These are phyloP conservation scores for Podiceps cristatus DNA, from an alignment of 2,113 vertebrate species.

Conservation along the genomic window DNA sequence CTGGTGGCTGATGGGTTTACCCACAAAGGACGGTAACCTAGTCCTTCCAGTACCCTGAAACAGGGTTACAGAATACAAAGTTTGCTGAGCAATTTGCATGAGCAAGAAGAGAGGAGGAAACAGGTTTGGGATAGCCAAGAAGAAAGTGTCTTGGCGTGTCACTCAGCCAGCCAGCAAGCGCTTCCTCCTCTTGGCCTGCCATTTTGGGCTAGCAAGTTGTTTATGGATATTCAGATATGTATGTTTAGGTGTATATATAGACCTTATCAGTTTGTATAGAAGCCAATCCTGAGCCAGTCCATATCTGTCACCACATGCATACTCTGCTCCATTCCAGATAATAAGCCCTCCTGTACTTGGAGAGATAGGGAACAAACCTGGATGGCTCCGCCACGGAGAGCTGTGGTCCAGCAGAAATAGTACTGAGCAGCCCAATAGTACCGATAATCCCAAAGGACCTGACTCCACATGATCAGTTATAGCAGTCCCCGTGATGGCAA, in stretches of 20 bases:
- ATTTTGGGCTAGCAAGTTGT: background rate
- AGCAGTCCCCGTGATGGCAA: background rate
- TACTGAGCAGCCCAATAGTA: background rate
- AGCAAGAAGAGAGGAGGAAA: background rate
- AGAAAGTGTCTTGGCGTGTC: background rate
- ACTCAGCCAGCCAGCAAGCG: accelerated
- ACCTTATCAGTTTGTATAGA: background rate
- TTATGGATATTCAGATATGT: background rate
- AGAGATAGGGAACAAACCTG: background rate
- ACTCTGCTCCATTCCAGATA: background rate
- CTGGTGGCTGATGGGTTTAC: background rate
- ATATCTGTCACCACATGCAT: background rate
- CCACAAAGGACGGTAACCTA: background rate
- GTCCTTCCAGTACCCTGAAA: background rate
- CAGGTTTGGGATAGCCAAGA: background rate
- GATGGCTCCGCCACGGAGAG: background rate
- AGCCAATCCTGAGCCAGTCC: background rate
- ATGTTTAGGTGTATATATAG: background rate
- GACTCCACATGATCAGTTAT: background rate
- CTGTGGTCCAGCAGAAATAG: background rate
- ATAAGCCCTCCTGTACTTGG: background rate
- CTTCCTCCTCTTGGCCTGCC: background rate
- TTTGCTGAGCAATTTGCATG: background rate
- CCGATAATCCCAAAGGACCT: background rate
- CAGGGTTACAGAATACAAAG: accelerated